These are phyloP conservation scores for Bubo scandiacus DNA, from an alignment of 2,113 vertebrate genomes.

Conservation along the genomic window DNA sequence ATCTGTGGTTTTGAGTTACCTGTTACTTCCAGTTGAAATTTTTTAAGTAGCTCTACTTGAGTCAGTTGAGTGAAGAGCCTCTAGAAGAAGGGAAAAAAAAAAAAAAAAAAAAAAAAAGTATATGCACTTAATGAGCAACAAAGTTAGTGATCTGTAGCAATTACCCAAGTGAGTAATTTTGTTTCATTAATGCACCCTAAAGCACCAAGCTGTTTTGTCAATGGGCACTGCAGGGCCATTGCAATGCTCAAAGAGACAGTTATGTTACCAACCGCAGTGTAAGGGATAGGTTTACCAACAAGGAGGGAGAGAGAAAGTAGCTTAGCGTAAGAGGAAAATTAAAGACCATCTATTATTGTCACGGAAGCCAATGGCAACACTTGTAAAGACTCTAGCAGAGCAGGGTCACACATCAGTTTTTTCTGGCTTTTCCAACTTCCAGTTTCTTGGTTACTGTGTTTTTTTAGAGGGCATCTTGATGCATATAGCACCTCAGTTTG, in stretches of 20 bases:
- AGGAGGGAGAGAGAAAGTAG: background rate
- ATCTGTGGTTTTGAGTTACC: background rate
- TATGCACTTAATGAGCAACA: slow-evolving; percentile 42
- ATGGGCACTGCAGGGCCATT: slow-evolving; percentile 21
- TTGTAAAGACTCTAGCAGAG: background rate
- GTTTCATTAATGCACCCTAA: slow-evolving; percentile 44
- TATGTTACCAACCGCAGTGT: background rate
- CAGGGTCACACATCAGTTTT: background rate
- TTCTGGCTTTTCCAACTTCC: background rate
- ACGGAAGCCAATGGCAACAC: background rate
- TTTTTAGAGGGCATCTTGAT: background rate
- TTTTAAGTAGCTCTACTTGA: background rate
- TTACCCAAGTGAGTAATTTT: slow-evolving; percentile 60
- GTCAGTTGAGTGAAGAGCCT: background rate
- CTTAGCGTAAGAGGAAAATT: background rate
- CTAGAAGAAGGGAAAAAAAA: background rate
- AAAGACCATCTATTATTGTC: slow-evolving; percentile 17
- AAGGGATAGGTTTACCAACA: slow-evolving; percentile 1
- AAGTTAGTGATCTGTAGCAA: slow-evolving; percentile 53
- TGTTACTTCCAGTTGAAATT: background rate
- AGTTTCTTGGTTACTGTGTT: background rate
- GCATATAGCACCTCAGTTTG: background rate
- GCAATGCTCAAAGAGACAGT: background rate
- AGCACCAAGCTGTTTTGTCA: slow-evolving; percentile 57
- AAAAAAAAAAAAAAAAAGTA: background rate